phyloP scores from a whole-genome alignment of 2,888 invertebrate genomes.

The Molorchus minor region DNA sequence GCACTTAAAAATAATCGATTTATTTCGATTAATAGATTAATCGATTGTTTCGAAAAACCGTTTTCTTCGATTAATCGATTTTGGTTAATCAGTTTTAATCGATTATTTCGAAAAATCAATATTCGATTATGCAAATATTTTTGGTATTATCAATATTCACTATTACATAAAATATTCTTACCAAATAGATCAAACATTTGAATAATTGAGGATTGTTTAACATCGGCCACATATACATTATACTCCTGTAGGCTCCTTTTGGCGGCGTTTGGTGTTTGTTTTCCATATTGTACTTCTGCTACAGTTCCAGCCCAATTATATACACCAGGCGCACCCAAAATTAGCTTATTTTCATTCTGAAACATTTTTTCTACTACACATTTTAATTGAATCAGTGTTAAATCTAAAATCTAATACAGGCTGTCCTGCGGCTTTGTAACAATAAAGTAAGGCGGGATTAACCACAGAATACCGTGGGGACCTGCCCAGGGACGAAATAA shows the following conservation, averaged over 20 bases:
- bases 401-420: no score
- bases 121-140: background rate
- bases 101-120: no score
- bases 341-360: conserved; percentile 51
- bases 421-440: no score
- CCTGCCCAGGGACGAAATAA: no score
- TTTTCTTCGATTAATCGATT: background rate
- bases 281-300: conserved; percentile 44
- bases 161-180: conserved; percentile 4
- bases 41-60: background rate
- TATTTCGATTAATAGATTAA: no score
- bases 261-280: no score
- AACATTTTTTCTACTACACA: no score
- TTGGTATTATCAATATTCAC: background rate
- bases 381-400: no score
- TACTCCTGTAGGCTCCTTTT: background rate
- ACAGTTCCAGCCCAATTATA: conserved; percentile 67
- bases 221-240: conserved; percentile 19
- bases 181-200: conserved; percentile 22
- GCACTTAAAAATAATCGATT: no score
- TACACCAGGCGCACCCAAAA: conserved; percentile 72
- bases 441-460: no score
- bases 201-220: background rate
- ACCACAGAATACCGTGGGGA: no score
- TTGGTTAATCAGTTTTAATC: no score